A percentile compares a stretch with the other conserved stretches of the same genome.
phyloP scores from a whole-genome alignment of 1,140 invertebrate genomes.

The Oedothorax gibbosus region DNA sequence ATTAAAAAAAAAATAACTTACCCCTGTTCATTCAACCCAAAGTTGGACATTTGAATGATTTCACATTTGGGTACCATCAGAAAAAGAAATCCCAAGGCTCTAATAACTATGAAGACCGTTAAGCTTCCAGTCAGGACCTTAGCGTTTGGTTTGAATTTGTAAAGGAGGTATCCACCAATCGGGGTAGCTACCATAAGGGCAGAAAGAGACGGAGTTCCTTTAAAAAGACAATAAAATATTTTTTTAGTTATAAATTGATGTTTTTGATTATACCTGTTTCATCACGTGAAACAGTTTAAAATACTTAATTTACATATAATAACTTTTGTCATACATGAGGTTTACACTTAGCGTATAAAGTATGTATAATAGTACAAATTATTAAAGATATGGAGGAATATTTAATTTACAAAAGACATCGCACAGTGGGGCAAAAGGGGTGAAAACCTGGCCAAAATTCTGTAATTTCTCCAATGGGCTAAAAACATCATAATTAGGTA shows the following conservation, averaged over 20 bases:
- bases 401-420: too few relatives aligned
- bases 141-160: constrained; percentile 77
- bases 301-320: too few relatives aligned
- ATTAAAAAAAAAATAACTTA: neutral
- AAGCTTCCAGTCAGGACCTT: constrained; percentile 79
- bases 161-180: constrained; percentile 77
- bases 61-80: constrained; percentile 79
- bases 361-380: too few relatives aligned
- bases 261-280: too few relatives aligned
- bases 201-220: constrained; percentile 73
- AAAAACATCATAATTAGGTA: too few relatives aligned
- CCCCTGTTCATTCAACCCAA: constrained; percentile 13
- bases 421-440: too few relatives aligned
- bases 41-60: constrained; percentile 35
- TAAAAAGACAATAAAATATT: neutral
- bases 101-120: constrained; percentile 76
- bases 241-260: neutral
- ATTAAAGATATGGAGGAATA: too few relatives aligned
- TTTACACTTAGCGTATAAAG: too few relatives aligned
- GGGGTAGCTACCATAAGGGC: constrained; percentile 79
- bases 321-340: too few relatives aligned
- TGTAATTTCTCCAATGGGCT: too few relatives aligned
- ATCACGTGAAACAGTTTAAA: too few relatives aligned
- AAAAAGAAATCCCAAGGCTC: constrained; percentile 75
- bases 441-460: too few relatives aligned